Percentiles rank a stretch among this genome's conserved stretches.
phyloP scores from a whole-genome alignment of 2,888 invertebrate genomes.

The Tanytarsus gracilentus region DNA sequence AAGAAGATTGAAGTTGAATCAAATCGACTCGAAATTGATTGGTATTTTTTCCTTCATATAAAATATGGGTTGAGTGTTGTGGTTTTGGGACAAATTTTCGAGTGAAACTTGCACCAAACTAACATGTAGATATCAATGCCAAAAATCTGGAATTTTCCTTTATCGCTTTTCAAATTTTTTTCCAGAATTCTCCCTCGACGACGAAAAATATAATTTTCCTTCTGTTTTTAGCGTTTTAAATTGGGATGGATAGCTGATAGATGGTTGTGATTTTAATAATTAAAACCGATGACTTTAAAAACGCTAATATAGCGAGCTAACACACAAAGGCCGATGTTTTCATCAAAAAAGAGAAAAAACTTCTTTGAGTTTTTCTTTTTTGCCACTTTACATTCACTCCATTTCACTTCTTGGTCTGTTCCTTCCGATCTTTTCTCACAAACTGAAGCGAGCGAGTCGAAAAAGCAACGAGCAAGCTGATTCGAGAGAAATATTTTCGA shows the following conservation, averaged over 20 bases:
- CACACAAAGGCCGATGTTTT: slow-evolving; percentile 43
- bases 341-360: slow-evolving; percentile 33
- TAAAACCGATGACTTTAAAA: slow-evolving; percentile 48
- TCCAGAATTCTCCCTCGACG: too few species aligned
- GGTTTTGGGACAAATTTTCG: too few species aligned
- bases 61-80: slow-evolving; percentile 9
- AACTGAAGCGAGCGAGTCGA: slow-evolving; percentile 18
- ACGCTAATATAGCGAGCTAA: slow-evolving; percentile 48
- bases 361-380: slow-evolving; percentile 29
- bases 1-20: neutral
- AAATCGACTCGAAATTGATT: neutral
- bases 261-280: slow-evolving; percentile 12
- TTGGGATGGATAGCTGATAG: slow-evolving; percentile 21
- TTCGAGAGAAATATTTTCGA: neutral
- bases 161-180: too few species aligned
- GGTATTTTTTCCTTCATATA: neutral
- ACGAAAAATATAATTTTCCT: neutral
- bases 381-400: slow-evolving; percentile 20
- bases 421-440: slow-evolving; percentile 27
- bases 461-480: neutral
- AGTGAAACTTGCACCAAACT: too few species aligned
- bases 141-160: too few species aligned
- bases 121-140: too few species aligned
- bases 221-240: neutral
- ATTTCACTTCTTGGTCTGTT: slow-evolving; percentile 28